Evolutionary conservation across 2,888 invertebrate species (phyloP).

Genomic region (Pyrrhia umbra): DNA sequence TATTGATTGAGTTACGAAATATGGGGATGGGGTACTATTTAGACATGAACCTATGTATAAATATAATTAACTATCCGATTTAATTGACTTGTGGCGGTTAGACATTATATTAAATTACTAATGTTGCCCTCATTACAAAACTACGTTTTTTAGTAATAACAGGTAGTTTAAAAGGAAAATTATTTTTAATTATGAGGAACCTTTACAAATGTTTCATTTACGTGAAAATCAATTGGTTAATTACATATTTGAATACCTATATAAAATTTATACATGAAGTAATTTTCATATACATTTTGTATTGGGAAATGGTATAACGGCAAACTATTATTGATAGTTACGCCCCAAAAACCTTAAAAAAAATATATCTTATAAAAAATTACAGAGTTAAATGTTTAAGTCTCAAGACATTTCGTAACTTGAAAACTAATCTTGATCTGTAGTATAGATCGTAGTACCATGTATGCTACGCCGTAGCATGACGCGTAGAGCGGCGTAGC

Average conservation of each 20-base stretch:
- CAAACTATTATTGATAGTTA: slow-evolving; percentile 23
- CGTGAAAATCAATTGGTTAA: no score
- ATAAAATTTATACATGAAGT: slow-evolving; percentile 40
- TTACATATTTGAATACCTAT: slow-evolving; percentile 33
- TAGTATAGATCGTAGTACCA: not conserved
- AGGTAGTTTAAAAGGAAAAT: slow-evolving; percentile 13
- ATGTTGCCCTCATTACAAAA: slow-evolving; percentile 21
- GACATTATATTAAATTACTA: no score
- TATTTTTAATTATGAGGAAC: slow-evolving; percentile 21
- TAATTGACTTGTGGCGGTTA: no score
- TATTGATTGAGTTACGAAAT: not conserved
- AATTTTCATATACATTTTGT: slow-evolving; percentile 36
- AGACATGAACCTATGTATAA: no score
- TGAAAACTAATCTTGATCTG: no score
- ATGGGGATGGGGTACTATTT: slow-evolving; percentile 31
- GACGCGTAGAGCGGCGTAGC: not conserved
- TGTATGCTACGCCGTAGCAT: slow-evolving; percentile 38
- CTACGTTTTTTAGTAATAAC: slow-evolving; percentile 1
- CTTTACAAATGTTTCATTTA: slow-evolving; percentile 20
- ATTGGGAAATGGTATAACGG: slow-evolving; percentile 34
- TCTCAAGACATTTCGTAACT: no score
- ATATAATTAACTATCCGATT: no score
- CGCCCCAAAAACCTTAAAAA: no score
- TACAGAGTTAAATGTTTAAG: no score
- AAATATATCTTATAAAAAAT: no score